These are phyloP conservation scores for Oedothorax gibbosus DNA, from an alignment of 1,140 invertebrate species.

Conservation along the genomic window DNA sequence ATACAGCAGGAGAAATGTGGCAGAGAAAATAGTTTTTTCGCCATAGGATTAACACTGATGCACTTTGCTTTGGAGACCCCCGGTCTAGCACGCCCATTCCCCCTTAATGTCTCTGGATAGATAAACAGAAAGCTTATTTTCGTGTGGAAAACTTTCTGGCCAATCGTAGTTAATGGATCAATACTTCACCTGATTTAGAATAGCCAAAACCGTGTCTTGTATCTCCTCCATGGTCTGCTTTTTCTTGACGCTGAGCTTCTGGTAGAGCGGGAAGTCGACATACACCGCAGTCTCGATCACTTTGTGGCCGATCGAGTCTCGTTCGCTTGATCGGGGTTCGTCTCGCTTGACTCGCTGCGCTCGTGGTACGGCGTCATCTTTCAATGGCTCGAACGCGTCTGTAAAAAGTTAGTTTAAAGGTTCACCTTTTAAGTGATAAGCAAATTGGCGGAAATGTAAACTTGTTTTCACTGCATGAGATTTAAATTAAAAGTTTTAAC, in stretches of 20 bases:
- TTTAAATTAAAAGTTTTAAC: no score
- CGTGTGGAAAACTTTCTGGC: no score
- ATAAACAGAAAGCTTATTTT: no score
- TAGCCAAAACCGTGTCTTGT: slow-evolving; percentile 65
- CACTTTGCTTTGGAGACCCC: no score
- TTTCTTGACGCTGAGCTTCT: slow-evolving; percentile 49
- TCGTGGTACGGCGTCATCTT: not conserved
- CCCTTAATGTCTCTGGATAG: not conserved
- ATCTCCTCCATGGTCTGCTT: slow-evolving; percentile 61
- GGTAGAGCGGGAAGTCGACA: slow-evolving; percentile 63
- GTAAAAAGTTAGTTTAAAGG: not conserved
- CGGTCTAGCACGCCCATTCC: no score
- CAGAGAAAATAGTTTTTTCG: no score
- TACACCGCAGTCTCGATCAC: slow-evolving; percentile 67
- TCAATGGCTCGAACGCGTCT: not conserved
- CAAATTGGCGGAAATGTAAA: no score
- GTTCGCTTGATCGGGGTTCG: not conserved
- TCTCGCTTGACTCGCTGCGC: not conserved
- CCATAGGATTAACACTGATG: no score
- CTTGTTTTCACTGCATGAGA: no score
- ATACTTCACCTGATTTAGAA: slow-evolving; percentile 61
- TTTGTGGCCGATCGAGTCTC: not conserved
- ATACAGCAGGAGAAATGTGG: no score
- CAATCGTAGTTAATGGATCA: no score
- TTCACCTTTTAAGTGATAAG: no score